Conservation (phyloP, 2,888 invertebrate species). For the Drosophila nr. perissopoda region DNA sequence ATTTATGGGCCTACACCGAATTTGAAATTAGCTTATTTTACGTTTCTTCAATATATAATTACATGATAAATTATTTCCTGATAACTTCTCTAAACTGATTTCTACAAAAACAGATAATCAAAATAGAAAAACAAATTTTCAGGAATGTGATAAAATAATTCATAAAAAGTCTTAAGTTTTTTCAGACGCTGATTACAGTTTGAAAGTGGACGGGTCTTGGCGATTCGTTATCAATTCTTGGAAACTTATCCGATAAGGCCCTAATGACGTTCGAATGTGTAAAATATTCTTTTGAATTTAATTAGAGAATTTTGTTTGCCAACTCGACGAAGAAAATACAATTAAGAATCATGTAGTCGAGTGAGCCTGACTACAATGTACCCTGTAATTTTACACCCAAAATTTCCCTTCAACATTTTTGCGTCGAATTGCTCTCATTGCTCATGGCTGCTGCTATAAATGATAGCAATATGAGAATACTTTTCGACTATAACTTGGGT, state of each 20-base stretch:
- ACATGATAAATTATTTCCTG: neutral
- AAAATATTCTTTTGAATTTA: neutral
- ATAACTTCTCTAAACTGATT: neutral
- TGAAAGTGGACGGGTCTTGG: neutral
- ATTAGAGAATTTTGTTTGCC: neutral
- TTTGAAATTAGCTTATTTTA: neutral
- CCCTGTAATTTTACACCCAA: neutral
- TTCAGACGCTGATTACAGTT: conserved; percentile 18
- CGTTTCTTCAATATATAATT: neutral
- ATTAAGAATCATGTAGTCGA: neutral
- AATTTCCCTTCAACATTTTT: neutral
- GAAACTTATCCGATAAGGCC: conserved; percentile 15
- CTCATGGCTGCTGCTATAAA: neutral
- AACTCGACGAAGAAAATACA: neutral
- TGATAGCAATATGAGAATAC: neutral
- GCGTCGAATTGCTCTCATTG: neutral
- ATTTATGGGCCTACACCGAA: neutral
- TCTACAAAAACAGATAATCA: neutral
- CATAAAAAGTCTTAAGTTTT: neutral
- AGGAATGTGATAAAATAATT: neutral
- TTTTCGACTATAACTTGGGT: neutral
- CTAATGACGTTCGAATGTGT: neutral
- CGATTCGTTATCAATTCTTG: conserved; percentile 31
- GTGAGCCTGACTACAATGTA: neutral
- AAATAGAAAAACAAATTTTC: neutral